phyloP scores from a whole-genome alignment of 2,797 vertebrate species.

The Spinibarbus caldwelli region DNA sequence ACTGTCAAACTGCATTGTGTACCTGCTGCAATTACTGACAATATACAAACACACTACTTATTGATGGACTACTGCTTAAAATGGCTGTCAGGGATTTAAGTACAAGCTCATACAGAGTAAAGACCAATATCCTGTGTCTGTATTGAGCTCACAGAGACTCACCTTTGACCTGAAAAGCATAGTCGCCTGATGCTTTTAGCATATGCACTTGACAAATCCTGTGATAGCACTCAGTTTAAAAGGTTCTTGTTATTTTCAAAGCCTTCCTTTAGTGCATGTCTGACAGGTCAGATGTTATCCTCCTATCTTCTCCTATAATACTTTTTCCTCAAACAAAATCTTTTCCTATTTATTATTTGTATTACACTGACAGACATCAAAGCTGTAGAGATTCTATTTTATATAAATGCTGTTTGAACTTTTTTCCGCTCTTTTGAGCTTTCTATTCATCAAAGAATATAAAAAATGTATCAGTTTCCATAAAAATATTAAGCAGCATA shows the following conservation, averaged over 20 bases:
- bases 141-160: neutral
- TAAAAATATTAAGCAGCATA: neutral
- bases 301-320: neutral
- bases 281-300: neutral
- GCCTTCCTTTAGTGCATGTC: neutral
- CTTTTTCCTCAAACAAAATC: neutral
- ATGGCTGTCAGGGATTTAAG: neutral
- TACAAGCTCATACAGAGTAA: neutral
- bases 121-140: neutral
- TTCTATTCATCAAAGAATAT: neutral
- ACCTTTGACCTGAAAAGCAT: neutral
- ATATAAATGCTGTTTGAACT: neutral
- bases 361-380: neutral
- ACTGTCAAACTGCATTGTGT: neutral
- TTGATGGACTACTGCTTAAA: neutral
- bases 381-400: too few relatives aligned
- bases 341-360: neutral
- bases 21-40: neutral
- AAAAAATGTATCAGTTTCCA: neutral
- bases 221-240: constrained; percentile 11
- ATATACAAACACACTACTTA: neutral
- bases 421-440: neutral
- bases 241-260: constrained; percentile 32
- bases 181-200: constrained; percentile 19
- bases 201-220: constrained; percentile 20